Base-by-base conservation (phyloP, 2,888 invertebrate genomes). In the Caenorhabditis sinica region DNA sequence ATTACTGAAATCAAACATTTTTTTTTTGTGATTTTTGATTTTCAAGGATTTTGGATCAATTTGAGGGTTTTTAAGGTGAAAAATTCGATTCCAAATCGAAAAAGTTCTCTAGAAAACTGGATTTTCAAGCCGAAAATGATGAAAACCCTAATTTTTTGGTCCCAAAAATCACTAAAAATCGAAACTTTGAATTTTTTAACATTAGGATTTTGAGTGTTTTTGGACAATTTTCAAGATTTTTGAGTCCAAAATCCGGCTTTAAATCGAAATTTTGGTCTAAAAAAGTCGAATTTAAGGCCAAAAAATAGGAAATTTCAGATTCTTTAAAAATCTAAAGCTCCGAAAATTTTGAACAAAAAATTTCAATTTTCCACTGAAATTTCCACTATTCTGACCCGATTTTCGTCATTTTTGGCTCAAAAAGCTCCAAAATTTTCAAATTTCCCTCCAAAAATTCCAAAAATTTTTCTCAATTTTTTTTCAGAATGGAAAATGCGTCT, bases 401-500 rank as follows among this genome's bases (percentile, higher is more conserved):
- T 49, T 49, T 1, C 49, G 4, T n/a, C 4, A 49, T 49, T 49
- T 49, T 49, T 20, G 1, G 20, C 49, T 20, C 20, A 3, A 8
- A 49, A 49, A 20, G 3, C 20, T 5, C 20, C 49, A 49, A 8
- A 45, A 8, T 17, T 45, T 45, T 45, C 2, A 45, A 45, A 45
- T 8, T 45, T 36, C 33, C 33, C 33, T 4, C 45, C 40, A 1
- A 2, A 40, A 40, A 40, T 13, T 4, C 2, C 40, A 9, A 40
- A n/a, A n/a, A n/a, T n/a, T n/a, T n/a, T n/a, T n/a, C n/a, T n/a
- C n/a, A n/a, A n/a, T n/a, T n/a, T 8, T 63, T 61, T 69, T 82
- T 60, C 71, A 83, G 83, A 79, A 71, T 83, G 83, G 83, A 83
- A 83, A 73, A 69, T 80, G 69, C 74, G 83, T 17, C 25, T 79